A percentile compares a stretch with the other conserved stretches of the same genome.
Evolutionary conservation across 1,140 invertebrate species (phyloP).

Genomic region (Aporrectodea caliginosa): DNA sequence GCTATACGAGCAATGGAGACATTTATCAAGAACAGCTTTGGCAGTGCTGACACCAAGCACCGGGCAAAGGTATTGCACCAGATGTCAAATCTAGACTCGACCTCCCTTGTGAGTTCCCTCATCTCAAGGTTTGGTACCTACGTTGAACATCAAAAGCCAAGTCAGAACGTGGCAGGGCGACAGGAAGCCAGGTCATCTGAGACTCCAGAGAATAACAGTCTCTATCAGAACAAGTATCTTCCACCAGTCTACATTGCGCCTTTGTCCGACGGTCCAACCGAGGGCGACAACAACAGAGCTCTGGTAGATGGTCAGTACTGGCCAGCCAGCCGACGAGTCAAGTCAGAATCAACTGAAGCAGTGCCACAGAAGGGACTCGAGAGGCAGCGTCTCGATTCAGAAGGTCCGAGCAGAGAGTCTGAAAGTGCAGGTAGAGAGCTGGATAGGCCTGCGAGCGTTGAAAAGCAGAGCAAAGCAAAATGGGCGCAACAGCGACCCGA

Average conservation of each 20-base stretch:
- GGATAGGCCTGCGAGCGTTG: not conserved
- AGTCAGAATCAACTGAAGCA: not conserved
- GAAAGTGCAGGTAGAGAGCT: not conserved
- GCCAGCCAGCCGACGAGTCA: not conserved
- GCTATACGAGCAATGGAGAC: slow-evolving; percentile 93
- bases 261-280: not conserved
- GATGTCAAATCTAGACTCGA: not conserved
- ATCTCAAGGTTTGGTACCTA: not conserved
- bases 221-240: slow-evolving; percentile 27
- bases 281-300: not conserved
- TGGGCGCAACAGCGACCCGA: not conserved
- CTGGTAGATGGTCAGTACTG: not conserved
- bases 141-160: not conserved
- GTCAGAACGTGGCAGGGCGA: not conserved
- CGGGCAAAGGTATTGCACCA: no score
- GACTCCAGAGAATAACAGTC: not conserved
- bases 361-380: not conserved
- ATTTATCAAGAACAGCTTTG: slow-evolving; percentile 94
- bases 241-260: slow-evolving; percentile 17
- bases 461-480: not conserved
- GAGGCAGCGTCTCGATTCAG: not conserved
- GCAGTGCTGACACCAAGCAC: not conserved
- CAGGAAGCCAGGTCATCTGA: not conserved
- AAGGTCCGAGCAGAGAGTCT: not conserved
- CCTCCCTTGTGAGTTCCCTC: not conserved